Base-by-base conservation (phyloP, 2,888 invertebrate species). In the Agrypnus murinus region DNA sequence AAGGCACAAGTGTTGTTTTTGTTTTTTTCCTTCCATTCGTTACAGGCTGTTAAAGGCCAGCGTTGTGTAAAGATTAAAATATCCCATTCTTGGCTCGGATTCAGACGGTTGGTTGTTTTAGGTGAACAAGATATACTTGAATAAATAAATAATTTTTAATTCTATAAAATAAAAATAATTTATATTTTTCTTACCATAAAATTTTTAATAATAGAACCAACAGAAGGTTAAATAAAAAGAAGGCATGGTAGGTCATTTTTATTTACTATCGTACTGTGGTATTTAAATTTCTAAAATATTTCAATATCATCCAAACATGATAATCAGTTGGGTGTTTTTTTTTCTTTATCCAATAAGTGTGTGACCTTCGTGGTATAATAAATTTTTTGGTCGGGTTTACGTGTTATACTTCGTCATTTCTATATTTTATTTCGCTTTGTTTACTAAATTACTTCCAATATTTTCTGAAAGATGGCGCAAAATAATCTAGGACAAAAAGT, bases 41-140 rank as follows among this genome's bases (percentile, higher is more conserved):
- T 88, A 79, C 95, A 95, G 1, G 91, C 88, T 0, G 92, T 91
- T 43, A 88, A 87, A 0, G 95, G 94, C 95, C 95, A 95, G 77
- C 90, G 89, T 83, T 95, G 95, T 0, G 94, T 93, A 80, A 93
- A 95, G 71, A 95, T 90, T 6, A 95, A 79, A 46, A 92, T 84
- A 82, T 95, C 95, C 90, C 93, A 95, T 6, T 65, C 58, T 3
- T 46, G 12, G 9, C 12, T 46, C 9, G 46, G 40, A n/a, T 40
- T 12, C 7, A 7, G 40, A n/a, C n/a, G n/a, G n/a, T n/a, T n/a
- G n/a, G n/a, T n/a, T 12, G 40, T 10, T 40, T 2, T 7, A 7
- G 40, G 2, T n/a, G 40, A 2, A 7, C 25, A 25, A 25, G 25
- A 9, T 9, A 17, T 46, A 15, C 46, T 46, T 9, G 5, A 2